Conservation (phyloP, 92 coral and sea anemone genomes). For the Chrysogorgia sp. region DNA sequence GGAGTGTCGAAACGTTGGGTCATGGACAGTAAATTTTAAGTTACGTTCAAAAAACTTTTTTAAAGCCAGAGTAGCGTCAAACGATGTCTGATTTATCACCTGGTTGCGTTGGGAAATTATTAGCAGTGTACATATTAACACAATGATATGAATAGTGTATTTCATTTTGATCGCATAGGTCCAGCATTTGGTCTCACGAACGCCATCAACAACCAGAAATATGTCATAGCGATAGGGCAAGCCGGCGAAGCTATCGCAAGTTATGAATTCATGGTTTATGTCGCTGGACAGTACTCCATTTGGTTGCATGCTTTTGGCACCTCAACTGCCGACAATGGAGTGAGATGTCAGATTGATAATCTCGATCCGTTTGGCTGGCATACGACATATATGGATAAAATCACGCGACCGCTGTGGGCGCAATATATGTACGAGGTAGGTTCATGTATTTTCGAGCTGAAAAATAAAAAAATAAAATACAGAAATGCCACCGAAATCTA, state of each 20-base stretch:
- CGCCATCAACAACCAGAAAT: constrained; percentile 4
- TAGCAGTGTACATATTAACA: too few relatives aligned
- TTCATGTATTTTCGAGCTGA: background rate
- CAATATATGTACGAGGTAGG: constrained; percentile 25
- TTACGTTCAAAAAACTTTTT: too few relatives aligned
- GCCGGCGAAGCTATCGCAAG: constrained; percentile 61
- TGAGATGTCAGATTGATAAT: constrained; percentile 70
- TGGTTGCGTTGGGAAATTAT: too few relatives aligned
- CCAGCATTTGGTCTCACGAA: constrained; percentile 70
- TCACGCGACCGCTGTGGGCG: constrained; percentile 13
- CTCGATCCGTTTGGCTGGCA: constrained; percentile 70
- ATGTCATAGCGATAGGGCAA: constrained; percentile 66
- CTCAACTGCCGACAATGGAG: constrained; percentile 50
- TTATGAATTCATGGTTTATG: constrained; percentile 64
- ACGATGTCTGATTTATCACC: too few relatives aligned
- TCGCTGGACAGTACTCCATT: constrained; percentile 61
- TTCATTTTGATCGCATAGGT: constrained; percentile 53
- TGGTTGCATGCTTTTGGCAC: constrained; percentile 73
- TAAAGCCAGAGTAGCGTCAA: too few relatives aligned
- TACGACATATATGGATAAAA: constrained; percentile 19
- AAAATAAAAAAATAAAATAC: too few relatives aligned
- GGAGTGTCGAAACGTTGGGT: too few relatives aligned
- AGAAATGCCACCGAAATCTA: too few relatives aligned
- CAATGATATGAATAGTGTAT: background rate
- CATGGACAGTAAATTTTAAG: too few relatives aligned